Conservation (phyloP, 2,113 vertebrate genomes). For the Cephalophus harveyi region DNA sequence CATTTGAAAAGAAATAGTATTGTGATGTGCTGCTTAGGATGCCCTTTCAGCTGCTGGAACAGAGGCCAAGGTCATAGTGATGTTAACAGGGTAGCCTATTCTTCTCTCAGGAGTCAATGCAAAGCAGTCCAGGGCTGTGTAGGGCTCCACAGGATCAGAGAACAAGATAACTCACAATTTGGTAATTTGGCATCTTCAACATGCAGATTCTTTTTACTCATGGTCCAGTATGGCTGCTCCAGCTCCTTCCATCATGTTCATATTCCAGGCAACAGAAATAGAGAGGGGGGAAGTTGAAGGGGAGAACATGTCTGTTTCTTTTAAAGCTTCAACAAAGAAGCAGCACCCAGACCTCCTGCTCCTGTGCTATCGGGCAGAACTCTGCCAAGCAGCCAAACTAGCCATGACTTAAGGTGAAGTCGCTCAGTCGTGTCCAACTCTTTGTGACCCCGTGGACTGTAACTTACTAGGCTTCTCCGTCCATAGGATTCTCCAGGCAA, state of each 20-base stretch:
- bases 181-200: background rate
- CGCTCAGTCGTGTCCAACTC: too few relatives aligned
- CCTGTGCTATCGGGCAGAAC: background rate
- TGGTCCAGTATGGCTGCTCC: background rate
- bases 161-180: background rate
- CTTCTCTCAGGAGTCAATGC: background rate
- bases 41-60: background rate
- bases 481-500: too few relatives aligned
- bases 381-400: background rate
- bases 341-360: background rate
- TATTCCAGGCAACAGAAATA: background rate
- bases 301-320: background rate
- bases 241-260: background rate
- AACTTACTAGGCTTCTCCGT: too few relatives aligned
- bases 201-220: background rate
- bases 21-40: background rate
- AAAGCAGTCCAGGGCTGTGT: background rate
- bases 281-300: background rate
- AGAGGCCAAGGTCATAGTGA: background rate
- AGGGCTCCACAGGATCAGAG: fast-evolving
- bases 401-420: too few relatives aligned
- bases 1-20: conserved; percentile 17
- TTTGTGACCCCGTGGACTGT: too few relatives aligned
- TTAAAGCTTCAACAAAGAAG: background rate
- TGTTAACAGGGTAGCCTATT: background rate